Percentiles rank a stretch among this genome's conserved stretches.
Evolutionary conservation across 2,797 vertebrate genomes (phyloP).

Genomic region (Anableps anableps): DNA sequence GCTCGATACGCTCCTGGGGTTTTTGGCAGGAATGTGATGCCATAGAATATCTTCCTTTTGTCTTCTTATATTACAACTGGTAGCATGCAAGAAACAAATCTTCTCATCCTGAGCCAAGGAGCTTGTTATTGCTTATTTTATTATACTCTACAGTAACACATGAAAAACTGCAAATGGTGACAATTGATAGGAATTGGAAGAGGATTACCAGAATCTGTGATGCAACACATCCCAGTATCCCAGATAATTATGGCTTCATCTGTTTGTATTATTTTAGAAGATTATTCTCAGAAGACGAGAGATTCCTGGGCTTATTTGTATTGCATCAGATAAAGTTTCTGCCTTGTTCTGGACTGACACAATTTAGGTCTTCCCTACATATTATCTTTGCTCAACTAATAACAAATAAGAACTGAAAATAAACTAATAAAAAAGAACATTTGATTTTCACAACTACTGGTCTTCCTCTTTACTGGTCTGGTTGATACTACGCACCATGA

Average conservation of each 20-base stretch:
- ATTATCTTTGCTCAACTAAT: neutral
- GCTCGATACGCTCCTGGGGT: neutral
- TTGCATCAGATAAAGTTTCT: neutral
- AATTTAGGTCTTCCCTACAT: neutral
- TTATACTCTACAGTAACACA: conserved; percentile 1
- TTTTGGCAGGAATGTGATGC: neutral
- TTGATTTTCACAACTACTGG: neutral
- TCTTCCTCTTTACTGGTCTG: conserved; percentile 16
- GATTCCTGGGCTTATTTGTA: neutral
- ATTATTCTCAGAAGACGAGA: conserved; percentile 1
- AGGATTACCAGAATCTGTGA: conserved; percentile 46
- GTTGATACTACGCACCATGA: conserved; percentile 7
- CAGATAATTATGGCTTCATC: conserved; percentile 16
- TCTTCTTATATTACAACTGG: conserved; percentile 16
- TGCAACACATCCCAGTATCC: conserved; percentile 36
- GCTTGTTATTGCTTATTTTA: conserved; percentile 35
- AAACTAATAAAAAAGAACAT: neutral
- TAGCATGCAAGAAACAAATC: conserved; percentile 12
- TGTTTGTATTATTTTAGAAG: conserved; percentile 11
- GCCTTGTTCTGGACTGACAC: neutral
- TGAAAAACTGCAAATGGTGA: conserved; percentile 27
- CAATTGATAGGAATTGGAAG: conserved; percentile 26
- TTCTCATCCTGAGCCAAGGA: conserved; percentile 31
- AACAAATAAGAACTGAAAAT: neutral
- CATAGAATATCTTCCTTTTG: conserved; percentile 18